Evolutionary conservation across 1,140 invertebrate genomes (phyloP).

Genomic region (Thaumatotibia leucotreta): DNA sequence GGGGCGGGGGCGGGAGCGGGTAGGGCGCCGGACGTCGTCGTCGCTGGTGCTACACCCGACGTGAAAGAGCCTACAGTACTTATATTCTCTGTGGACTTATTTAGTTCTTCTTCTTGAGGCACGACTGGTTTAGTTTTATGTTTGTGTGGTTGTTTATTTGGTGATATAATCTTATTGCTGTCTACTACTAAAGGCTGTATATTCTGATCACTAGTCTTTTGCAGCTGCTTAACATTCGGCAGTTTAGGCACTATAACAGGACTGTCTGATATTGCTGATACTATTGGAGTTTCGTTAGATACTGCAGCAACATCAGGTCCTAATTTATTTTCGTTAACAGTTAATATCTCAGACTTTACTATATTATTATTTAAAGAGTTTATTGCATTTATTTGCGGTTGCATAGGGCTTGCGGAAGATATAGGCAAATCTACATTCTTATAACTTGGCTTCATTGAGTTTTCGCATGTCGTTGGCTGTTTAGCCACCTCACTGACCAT

Average conservation of each 20-base stretch:
- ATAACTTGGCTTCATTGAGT: slow-evolving; percentile 47
- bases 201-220: slow-evolving; percentile 53
- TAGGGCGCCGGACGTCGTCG: not conserved
- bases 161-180: slow-evolving; percentile 44
- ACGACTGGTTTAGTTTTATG: slow-evolving; percentile 51
- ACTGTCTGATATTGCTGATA: slow-evolving; percentile 66
- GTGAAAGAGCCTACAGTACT: slow-evolving; percentile 1
- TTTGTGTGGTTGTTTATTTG: slow-evolving; percentile 48
- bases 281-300: slow-evolving; percentile 55
- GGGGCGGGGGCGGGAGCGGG: slow-evolving; percentile 1
- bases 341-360: slow-evolving; percentile 66
- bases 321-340: slow-evolving; percentile 60
- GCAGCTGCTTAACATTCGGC: slow-evolving; percentile 52
- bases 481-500: slow-evolving; percentile 60
- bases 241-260: slow-evolving; percentile 73
- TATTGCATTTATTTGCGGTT: slow-evolving; percentile 57
- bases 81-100: slow-evolving; percentile 27
- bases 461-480: slow-evolving; percentile 45
- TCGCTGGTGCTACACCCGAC: not conserved
- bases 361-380: slow-evolving; percentile 58
- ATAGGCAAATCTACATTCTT: slow-evolving; percentile 44
- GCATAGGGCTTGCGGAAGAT: slow-evolving; percentile 35
- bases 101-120: slow-evolving; percentile 47
- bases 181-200: slow-evolving; percentile 48
- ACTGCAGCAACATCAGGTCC: slow-evolving; percentile 48